These are phyloP conservation scores for Lutjanus erythropterus DNA, from an alignment of 2,113 vertebrate genomes.

Conservation along the genomic window DNA sequence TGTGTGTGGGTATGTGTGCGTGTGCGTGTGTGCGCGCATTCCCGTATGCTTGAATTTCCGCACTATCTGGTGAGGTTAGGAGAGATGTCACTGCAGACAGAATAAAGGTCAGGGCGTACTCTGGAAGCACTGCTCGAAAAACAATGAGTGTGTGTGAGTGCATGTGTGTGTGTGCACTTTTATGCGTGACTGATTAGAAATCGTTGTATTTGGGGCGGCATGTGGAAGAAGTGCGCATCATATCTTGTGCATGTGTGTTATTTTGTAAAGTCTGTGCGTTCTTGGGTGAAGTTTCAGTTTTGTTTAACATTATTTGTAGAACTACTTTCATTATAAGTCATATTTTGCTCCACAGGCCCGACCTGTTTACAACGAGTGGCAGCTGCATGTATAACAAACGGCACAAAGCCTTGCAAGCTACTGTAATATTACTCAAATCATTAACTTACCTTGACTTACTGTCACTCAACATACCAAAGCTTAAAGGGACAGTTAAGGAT, in stretches of 20 bases:
- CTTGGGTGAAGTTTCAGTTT: not conserved
- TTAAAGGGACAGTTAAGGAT: too few species aligned
- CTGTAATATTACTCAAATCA: not conserved
- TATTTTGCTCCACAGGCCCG: not conserved
- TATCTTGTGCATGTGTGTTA: not conserved
- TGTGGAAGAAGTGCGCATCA: not conserved
- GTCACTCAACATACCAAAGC: slow-evolving; percentile 1
- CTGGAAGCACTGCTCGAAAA: slow-evolving; percentile 55
- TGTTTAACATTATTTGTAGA: not conserved
- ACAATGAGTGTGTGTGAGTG: slow-evolving; percentile 49
- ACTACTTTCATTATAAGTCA: not conserved
- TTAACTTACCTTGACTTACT: slow-evolving; percentile 3
- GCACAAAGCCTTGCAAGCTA: not conserved
- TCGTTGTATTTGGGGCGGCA: slow-evolving; percentile 12
- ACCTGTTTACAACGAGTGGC: not conserved
- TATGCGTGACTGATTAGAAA: slow-evolving; percentile 39
- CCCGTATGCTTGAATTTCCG: slow-evolving; percentile 62
- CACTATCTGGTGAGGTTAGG: slow-evolving; percentile 75
- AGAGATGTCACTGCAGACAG: slow-evolving; percentile 77
- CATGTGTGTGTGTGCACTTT: slow-evolving; percentile 19
- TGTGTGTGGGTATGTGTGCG: slow-evolving; percentile 17
- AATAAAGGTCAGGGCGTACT: slow-evolving; percentile 80
- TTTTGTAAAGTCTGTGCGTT: not conserved
- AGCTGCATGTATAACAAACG: not conserved
- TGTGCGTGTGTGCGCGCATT: slow-evolving; percentile 26